A percentile compares a stretch with the other conserved stretches of the same genome.
Evolutionary conservation across 2,888 invertebrate genomes (phyloP).

Genomic region (Aelia acuminata): DNA sequence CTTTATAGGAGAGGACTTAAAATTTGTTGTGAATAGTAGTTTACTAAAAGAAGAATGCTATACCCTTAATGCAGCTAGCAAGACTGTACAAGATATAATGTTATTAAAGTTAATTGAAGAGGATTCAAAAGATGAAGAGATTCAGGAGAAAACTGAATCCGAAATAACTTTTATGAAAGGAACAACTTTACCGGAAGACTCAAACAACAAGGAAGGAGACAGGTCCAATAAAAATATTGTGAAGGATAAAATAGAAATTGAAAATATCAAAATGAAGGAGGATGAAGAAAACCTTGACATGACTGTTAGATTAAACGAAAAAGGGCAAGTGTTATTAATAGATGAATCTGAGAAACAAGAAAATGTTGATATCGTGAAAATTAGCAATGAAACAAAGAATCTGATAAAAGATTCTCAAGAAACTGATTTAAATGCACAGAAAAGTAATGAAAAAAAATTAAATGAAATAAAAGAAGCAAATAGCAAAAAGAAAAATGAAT

Average conservation of each 20-base stretch:
- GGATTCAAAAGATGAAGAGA: not conserved
- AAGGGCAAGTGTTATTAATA: not conserved
- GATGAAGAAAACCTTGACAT: not conserved
- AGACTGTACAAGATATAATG: not conserved
- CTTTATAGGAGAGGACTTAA: conserved; percentile 53
- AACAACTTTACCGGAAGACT: too few relatives aligned
- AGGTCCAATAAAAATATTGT: too few relatives aligned
- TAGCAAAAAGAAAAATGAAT: conserved; percentile 63
- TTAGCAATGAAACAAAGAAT: not conserved
- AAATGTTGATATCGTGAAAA: not conserved
- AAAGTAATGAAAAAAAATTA: conserved; percentile 6
- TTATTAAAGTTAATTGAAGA: conserved; percentile 17
- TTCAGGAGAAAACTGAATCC: not conserved
- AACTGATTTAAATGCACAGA: not conserved
- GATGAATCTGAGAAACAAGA: not conserved
- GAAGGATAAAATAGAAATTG: too few relatives aligned
- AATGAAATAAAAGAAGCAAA: conserved; percentile 57
- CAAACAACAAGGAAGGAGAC: too few relatives aligned
- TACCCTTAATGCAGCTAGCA: not conserved
- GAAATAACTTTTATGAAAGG: too few relatives aligned
- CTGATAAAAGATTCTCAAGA: not conserved
- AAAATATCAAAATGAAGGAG: not conserved
- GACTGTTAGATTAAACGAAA: not conserved
- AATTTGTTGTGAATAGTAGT: conserved; percentile 39
- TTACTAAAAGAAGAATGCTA: conserved; percentile 43